A percentile compares a stretch with the other conserved stretches of the same genome.
Evolutionary conservation across 2,113 vertebrate species (phyloP).

Genomic region (Neomonachus schauinslandi): DNA sequence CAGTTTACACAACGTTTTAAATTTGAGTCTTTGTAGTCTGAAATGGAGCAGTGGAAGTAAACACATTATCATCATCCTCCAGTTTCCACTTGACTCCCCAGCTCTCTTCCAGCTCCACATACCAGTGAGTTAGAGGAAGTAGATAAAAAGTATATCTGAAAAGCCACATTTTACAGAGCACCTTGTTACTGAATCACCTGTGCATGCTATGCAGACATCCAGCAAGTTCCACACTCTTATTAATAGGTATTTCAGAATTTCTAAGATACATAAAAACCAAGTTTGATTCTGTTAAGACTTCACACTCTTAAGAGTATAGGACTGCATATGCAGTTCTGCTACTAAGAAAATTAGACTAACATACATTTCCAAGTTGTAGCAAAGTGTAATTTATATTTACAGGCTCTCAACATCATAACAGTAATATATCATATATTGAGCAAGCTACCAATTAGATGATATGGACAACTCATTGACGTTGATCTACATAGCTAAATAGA

Average conservation of each 20-base stretch:
- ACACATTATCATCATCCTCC: slow-evolving; percentile 54
- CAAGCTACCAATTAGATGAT: neutral
- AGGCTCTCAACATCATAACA: neutral
- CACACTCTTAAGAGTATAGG: neutral
- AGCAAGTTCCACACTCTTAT: neutral
- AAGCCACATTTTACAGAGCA: slow-evolving; percentile 1
- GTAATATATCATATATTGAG: neutral
- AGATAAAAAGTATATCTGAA: neutral
- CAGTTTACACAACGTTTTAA: slow-evolving; percentile 69
- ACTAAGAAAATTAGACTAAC: slow-evolving; percentile 7
- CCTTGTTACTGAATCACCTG: neutral
- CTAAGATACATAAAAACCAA: slow-evolving; percentile 2
- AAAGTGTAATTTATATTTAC: neutral
- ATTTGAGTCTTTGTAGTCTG: slow-evolving; percentile 54
- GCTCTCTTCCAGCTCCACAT: slow-evolving; percentile 23
- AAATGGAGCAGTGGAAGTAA: slow-evolving; percentile 62
- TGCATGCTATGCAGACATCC: neutral
- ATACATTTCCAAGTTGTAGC: neutral
- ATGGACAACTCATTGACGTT: neutral
- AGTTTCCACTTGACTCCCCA: slow-evolving; percentile 57
- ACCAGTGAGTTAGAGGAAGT: neutral
- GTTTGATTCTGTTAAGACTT: neutral
- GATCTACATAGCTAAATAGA: neutral
- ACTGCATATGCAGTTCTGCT: neutral
- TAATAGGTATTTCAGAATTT: neutral